Base-by-base conservation (phyloP, 2,113 vertebrate genomes). In the Lipotes vexillifer region DNA sequence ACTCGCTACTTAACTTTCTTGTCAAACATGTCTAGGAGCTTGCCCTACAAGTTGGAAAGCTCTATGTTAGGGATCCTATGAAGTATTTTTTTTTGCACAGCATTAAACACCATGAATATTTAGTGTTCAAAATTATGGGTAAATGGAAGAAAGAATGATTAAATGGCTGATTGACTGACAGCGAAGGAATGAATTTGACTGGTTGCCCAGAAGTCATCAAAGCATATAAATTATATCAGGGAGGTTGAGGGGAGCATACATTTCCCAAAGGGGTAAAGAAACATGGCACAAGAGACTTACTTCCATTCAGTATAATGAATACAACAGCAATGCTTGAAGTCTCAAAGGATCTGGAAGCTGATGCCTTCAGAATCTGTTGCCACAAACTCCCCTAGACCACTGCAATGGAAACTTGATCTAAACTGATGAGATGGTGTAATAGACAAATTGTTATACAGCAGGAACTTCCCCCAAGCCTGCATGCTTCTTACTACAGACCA, bases 121-220 rank as follows among this genome's bases (percentile, higher is more conserved):
- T 55, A 74, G 18, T 74, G 46, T 14, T 96, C n/a, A 66, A 92
- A 94, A 90, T 88, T 38, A 90, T 49, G 61, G 90, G 14, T 96
- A 49, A 65, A 63, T 90, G 29, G n/a, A 78, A 77, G 68, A 81
- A 93, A 78, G 31, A 63, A 77, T 83, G 65, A 97, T 59, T 81
- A 71, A 87, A 57, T 71, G 57, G 77, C 5, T 88, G 46, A 86
- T 4, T 83, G 88, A 31, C 38, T 41, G 44, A 89, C 36, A 81
- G 38, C 23, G 55, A 92, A 95, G 69, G n/a, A 96, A 88, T 33
- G 59, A 68, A 81, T 90, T 46, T 71, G 41, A 97, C 49, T 88
- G 17, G 52, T 3, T 87, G 61, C 83, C 87, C 69, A 92, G 92
- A 94, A 94, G 57, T 94, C 84, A 86, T 81, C 72, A 74, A 83